Percentiles rank a stretch among this genome's conserved stretches.
These are phyloP conservation scores for Delphinus delphis DNA, from an alignment of 2,113 vertebrate species.

Conservation along the genomic window DNA sequence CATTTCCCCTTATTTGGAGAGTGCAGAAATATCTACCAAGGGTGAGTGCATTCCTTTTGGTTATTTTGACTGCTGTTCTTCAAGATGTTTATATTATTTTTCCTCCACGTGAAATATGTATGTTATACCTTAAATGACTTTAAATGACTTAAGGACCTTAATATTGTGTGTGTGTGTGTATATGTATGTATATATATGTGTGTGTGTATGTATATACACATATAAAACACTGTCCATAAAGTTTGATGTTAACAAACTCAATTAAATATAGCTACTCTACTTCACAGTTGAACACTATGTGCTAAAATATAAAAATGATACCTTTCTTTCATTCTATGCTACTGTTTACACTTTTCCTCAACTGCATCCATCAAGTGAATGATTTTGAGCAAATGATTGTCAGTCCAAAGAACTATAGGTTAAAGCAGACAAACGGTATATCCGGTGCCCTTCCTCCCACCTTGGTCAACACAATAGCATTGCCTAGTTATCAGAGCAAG, in stretches of 20 bases:
- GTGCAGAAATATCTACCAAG: background rate
- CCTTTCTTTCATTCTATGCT: background rate
- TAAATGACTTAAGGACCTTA: background rate
- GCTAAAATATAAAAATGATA: background rate
- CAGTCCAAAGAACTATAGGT: background rate
- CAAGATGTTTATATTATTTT: background rate
- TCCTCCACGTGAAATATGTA: background rate
- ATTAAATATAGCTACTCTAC: background rate
- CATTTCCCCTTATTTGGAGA: background rate
- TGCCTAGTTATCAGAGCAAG: background rate
- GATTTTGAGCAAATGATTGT: slow-evolving; percentile 35
- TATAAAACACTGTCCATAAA: background rate
- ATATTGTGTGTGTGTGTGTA: background rate
- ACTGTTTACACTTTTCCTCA: background rate
- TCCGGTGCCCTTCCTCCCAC: background rate
- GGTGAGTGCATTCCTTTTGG: background rate
- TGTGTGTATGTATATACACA: too few relatives aligned
- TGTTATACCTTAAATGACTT: background rate
- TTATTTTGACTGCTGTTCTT: background rate
- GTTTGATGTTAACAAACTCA: background rate
- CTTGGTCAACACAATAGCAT: background rate
- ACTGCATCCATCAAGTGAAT: background rate
- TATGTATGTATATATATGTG: too few relatives aligned
- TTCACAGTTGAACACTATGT: background rate
- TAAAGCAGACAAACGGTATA: background rate